Conservation (phyloP, 2,113 vertebrate genomes). For the Muntiacus muntjak region DNA sequence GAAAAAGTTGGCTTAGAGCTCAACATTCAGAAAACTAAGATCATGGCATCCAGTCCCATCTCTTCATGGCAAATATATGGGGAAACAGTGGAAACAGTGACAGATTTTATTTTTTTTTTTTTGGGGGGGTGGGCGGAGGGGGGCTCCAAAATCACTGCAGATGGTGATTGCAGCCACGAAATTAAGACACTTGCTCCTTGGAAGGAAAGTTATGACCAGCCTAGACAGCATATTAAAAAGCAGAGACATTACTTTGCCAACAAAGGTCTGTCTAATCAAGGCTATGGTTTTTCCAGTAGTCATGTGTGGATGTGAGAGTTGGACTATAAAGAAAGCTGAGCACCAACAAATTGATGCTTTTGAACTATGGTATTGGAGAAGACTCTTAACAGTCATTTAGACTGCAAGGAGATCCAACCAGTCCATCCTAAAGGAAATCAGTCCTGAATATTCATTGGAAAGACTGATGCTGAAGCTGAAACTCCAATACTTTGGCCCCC, state of each 20-base stretch:
- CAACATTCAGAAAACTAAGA: background rate
- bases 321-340: background rate
- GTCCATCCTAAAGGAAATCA: background rate
- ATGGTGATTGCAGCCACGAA: background rate
- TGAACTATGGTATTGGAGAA: background rate
- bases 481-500: background rate
- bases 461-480: background rate
- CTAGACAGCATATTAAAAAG: background rate
- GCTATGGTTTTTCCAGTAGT: background rate
- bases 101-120: no score
- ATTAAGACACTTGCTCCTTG: background rate
- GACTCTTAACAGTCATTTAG: background rate
- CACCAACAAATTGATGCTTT: background rate
- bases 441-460: background rate
- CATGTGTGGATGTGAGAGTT: background rate
- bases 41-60: background rate
- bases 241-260: background rate
- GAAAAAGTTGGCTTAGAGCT: background rate
- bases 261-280: background rate
- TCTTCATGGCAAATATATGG: background rate
- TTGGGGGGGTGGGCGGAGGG: fast-evolving
- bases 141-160: background rate
- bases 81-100: background rate
- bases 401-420: background rate
- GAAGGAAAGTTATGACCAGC: background rate